A percentile compares a stretch with the other conserved stretches of the same genome.
Conservation (phyloP, 2,888 invertebrate species). For the Lepetodrilus schrolli region DNA sequence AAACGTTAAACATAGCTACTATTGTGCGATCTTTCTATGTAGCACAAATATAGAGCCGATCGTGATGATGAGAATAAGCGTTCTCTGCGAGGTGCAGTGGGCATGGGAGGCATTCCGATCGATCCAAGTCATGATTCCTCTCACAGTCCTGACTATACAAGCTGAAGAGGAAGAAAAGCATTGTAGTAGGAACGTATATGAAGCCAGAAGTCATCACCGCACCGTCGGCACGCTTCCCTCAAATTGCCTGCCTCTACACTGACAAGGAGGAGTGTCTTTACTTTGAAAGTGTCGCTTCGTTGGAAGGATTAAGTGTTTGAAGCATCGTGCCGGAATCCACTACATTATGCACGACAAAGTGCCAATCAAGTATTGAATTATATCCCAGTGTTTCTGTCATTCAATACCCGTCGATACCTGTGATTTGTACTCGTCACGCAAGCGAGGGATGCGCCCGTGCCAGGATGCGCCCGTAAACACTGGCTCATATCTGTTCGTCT, state of each 20-base stretch:
- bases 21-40: not conserved
- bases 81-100: not conserved
- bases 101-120: not conserved
- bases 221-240: not conserved
- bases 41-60: slow-evolving; percentile 10
- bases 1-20: not conserved
- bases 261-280: not conserved
- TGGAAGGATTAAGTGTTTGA: slow-evolving; percentile 21
- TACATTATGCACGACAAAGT: not conserved
- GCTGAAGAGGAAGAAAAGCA: not conserved
- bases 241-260: not conserved
- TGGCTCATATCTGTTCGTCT: not conserved
- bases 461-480: not conserved
- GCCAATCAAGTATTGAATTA: slow-evolving; percentile 14
- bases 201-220: not conserved
- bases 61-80: slow-evolving; percentile 2
- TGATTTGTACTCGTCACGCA: slow-evolving; percentile 20
- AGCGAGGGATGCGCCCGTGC: not conserved
- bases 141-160: not conserved
- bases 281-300: not conserved
- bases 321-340: slow-evolving; percentile 2
- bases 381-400: not conserved
- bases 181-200: not conserved
- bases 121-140: not conserved
- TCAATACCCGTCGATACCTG: slow-evolving; percentile 10